Percentiles rank a stretch among this genome's conserved stretches.
Conservation (phyloP, 2,797 vertebrate species). For the Hafferia zeledoni region DNA sequence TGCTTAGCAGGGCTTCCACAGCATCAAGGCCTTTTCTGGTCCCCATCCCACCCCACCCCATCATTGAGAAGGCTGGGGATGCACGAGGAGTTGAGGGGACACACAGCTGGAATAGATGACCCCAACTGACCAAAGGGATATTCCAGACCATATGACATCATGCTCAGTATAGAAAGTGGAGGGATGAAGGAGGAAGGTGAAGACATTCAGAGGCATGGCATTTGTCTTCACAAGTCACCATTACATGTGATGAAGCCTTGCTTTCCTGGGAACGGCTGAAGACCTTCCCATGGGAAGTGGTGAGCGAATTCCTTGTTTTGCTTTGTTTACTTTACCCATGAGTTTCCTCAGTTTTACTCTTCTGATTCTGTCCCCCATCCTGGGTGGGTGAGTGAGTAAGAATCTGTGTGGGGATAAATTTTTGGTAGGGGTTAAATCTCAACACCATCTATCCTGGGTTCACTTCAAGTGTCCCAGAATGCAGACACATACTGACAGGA, state of each 20-base stretch:
- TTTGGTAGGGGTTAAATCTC: not conserved
- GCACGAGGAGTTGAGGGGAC: not conserved
- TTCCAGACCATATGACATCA: not conserved
- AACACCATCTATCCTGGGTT: not conserved
- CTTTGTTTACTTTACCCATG: not conserved
- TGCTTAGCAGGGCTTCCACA: not conserved
- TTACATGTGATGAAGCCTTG: not conserved
- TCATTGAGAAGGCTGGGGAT: not conserved
- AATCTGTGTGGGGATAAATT: not conserved
- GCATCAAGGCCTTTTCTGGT: not conserved
- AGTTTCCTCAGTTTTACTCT: not conserved
- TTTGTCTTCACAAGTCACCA: not conserved
- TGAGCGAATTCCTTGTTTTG: not conserved
- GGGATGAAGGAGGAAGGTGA: not conserved
- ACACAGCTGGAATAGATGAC: not conserved
- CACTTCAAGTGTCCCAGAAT: not conserved
- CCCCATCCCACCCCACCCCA: not conserved
- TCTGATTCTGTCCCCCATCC: not conserved
- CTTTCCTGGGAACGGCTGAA: not conserved
- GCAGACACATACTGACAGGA: not conserved
- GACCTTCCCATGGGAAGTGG: not conserved
- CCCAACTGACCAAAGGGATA: not conserved
- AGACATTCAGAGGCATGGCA: not conserved
- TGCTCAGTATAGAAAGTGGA: not conserved
- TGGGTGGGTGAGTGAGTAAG: not conserved